Evolutionary conservation across 2,888 invertebrate genomes (phyloP), one percentile per base, ranked within the genome.

Genomic region (Malthinus flaveolus): DNA sequence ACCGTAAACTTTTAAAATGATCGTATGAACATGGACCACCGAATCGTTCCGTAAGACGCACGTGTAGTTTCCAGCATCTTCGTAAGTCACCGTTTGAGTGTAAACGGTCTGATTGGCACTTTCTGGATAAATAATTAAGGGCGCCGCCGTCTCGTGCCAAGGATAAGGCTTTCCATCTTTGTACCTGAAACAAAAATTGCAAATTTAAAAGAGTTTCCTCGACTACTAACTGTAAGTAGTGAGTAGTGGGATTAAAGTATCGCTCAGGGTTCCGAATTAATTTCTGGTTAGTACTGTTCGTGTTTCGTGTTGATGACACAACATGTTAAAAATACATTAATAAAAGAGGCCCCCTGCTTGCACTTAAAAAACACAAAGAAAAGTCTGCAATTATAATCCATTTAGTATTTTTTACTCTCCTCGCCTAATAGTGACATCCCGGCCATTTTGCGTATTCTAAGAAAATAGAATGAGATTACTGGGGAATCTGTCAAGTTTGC

Each of bases 61-160:
- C 45, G 87, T 87, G 78, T 90, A 91, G 78, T 87, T 86, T 56
- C 90, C 91, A 34, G 85, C 83, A 76, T 90, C 90, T 5, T 84
- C 82, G 46, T 83, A 80, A 34, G 83, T 82, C 23, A 87, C 85
- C 36, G 81, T 80, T 66, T 85, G 82, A 23, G 88, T 85, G 80
- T 89, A 90, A 68, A 91, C 83, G 49, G 90, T 91, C 79, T 91
- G 91, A 79, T 91, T 91, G 59, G 87, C 87, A 49, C 87, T 88
- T 77, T 89, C 88, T 0, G 90, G 89, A 73, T 88, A 89, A 67
- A 90, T 79, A 72, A 90, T 89, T 70, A 90, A 81, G 68, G 84
- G 86, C 33, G 90, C 90, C 49, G 85, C 83, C 39, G 85, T 87
- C 36, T 85, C 83, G 3, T 88, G 85, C 90, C 90, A 91, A 1